phyloP scores from a whole-genome alignment of 2,797 vertebrate species.

The Microctenopoma lineatum region DNA sequence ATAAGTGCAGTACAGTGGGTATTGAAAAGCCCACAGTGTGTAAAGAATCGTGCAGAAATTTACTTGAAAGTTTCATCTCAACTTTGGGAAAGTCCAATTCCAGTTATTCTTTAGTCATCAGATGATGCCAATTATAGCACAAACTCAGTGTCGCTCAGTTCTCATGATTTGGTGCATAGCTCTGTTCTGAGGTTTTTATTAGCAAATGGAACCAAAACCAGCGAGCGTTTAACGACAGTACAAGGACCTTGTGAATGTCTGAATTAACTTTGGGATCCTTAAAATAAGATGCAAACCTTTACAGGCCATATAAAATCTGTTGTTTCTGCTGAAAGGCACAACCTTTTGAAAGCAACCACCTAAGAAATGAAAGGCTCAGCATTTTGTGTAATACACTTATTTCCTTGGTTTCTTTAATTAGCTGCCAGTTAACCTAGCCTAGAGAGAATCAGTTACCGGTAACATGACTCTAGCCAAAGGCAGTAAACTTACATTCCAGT shows the following conservation, averaged over 20 bases:
- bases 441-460: no score
- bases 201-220: neutral
- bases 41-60: neutral
- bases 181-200: neutral
- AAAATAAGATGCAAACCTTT: neutral
- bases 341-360: no score
- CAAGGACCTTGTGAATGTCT: neutral
- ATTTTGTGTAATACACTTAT: neutral
- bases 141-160: neutral
- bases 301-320: neutral
- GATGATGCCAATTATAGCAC: neutral
- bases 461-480: no score
- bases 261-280: neutral
- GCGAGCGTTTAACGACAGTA: neutral
- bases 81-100: neutral
- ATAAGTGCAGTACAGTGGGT: neutral
- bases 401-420: no score
- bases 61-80: no score
- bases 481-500: no score
- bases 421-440: no score
- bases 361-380: neutral
- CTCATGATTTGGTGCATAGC: no score
- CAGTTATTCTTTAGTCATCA: neutral
- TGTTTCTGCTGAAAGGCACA: neutral
- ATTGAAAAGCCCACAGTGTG: neutral